These are phyloP conservation scores for Heliconius erato DNA, from an alignment of 2,888 invertebrate genomes.

Conservation along the genomic window DNA sequence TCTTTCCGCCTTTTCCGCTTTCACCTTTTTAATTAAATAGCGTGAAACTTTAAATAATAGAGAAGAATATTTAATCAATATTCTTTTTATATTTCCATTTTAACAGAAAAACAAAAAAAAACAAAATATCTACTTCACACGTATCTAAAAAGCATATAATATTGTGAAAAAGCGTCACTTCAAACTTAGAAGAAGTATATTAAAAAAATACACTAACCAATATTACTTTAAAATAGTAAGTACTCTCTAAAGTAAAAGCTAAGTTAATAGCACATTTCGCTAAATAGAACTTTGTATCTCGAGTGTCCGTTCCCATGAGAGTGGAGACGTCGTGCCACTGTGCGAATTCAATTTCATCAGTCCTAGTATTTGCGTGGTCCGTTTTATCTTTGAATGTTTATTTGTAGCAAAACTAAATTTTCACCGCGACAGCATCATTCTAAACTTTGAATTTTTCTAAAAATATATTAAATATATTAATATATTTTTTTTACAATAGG, in stretches of 20 bases:
- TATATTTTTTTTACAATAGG: too few relatives aligned
- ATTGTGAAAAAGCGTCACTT: background rate
- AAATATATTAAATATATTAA: too few relatives aligned
- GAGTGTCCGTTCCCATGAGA: slow-evolving; percentile 59
- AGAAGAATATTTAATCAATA: too few relatives aligned
- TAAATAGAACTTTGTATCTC: slow-evolving; percentile 28
- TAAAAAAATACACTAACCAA: background rate
- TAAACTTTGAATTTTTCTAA: too few relatives aligned
- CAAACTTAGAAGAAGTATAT: background rate
- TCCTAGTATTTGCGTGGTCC: slow-evolving; percentile 72
- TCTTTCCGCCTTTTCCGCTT: too few relatives aligned
- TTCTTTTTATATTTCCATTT: too few relatives aligned
- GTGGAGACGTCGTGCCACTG: slow-evolving; percentile 59
- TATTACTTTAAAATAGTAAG: slow-evolving; percentile 1
- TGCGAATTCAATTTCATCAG: slow-evolving; percentile 77
- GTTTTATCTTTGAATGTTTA: slow-evolving; percentile 68
- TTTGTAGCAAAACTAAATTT: slow-evolving; percentile 25
- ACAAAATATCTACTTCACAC: background rate
- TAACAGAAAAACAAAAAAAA: background rate
- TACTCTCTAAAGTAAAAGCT: slow-evolving; percentile 15
- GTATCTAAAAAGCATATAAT: background rate
- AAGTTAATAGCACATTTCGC: slow-evolving; percentile 20
- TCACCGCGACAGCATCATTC: background rate
- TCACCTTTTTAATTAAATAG: too few relatives aligned
- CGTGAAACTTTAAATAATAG: too few relatives aligned